These are phyloP conservation scores for Poeciliopsis presidionis DNA, from an alignment of 2,797 vertebrate species.

Conservation along the genomic window DNA sequence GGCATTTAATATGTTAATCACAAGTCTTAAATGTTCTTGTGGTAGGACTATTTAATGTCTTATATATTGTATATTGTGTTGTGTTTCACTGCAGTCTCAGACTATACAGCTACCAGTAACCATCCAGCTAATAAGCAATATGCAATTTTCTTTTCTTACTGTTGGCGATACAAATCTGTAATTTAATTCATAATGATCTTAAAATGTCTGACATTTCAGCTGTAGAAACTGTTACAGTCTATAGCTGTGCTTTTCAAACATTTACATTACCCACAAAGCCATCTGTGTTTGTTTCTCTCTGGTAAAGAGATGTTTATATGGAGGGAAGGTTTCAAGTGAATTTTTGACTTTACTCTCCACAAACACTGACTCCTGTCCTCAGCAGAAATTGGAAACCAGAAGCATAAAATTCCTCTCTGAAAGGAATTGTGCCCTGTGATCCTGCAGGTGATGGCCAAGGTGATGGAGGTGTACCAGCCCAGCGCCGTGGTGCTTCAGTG, in stretches of 20 bases:
- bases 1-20: too few relatives aligned
- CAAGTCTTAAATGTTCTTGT: too few relatives aligned
- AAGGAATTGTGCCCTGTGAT: not conserved
- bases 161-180: too few relatives aligned
- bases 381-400: not conserved
- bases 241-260: not conserved
- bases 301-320: not conserved
- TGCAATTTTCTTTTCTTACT: too few relatives aligned
- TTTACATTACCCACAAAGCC: not conserved
- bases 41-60: too few relatives aligned
- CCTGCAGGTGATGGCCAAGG: constrained; percentile 93
- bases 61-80: too few relatives aligned
- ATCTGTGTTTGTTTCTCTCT: not conserved
- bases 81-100: too few relatives aligned
- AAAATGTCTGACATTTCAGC: too few relatives aligned
- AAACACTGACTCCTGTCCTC: not conserved
- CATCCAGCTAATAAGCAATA: too few relatives aligned
- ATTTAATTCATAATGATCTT: too few relatives aligned
- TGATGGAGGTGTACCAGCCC: constrained; percentile 99
- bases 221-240: too few relatives aligned
- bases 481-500: constrained; percentile 96
- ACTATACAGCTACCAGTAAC: too few relatives aligned
- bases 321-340: not conserved
- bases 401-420: not conserved
- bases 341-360: not conserved